These are phyloP conservation scores for Cirrhinus mrigala DNA, from an alignment of 2,797 vertebrate species.

Conservation along the genomic window DNA sequence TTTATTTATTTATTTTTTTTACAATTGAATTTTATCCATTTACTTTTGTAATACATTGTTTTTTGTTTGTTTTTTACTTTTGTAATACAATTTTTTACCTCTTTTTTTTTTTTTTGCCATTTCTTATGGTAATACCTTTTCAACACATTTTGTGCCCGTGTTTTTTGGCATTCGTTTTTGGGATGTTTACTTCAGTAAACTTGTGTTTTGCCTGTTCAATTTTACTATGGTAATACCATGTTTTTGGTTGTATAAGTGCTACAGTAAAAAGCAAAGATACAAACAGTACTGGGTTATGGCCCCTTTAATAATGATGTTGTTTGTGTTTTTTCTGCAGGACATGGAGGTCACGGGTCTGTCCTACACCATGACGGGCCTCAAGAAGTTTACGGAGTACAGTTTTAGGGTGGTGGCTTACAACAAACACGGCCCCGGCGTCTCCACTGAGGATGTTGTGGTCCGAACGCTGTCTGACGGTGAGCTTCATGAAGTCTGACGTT, in stretches of 20 bases:
- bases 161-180: not conserved
- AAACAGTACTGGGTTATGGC: not conserved
- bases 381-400: conserved; percentile 93
- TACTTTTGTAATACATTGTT: too few species aligned
- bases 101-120: not conserved
- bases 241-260: not conserved
- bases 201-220: not conserved
- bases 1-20: too few species aligned
- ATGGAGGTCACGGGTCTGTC: conserved; percentile 85
- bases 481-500: conserved; percentile 47
- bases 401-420: conserved; percentile 97
- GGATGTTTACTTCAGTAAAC: not conserved
- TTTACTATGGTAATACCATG: not conserved
- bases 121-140: not conserved
- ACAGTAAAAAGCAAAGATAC: not conserved
- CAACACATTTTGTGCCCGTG: not conserved
- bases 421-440: conserved; percentile 94
- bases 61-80: too few species aligned
- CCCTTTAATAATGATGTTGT: not conserved
- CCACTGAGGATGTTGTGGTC: conserved; percentile 89
- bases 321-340: conserved; percentile 77
- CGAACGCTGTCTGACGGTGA: conserved; percentile 92
- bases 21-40: too few species aligned
- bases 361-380: conserved; percentile 87
- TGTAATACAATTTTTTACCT: too few species aligned